Evolutionary conservation across 2,888 invertebrate species (phyloP), one percentile per base, ranked within the genome.

Genomic region (Pogonocherus hispidulus): DNA sequence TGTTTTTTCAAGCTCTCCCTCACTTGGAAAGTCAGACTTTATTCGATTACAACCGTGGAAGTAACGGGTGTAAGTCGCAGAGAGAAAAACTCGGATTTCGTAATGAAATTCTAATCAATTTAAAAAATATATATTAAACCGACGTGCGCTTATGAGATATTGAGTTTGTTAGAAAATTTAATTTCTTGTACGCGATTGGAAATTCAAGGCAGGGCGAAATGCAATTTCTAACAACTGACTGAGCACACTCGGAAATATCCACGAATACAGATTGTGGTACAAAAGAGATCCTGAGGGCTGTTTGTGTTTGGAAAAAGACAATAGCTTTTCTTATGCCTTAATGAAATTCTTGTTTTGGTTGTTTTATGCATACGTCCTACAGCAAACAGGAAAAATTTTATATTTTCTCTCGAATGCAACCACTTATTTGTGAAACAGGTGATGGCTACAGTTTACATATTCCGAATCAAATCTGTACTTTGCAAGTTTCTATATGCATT

Each of bases 191-290:
- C 16, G 23, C 55, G 35, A 59, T 64, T 59, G 67, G 65, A 68
- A 63, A 70, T 72, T 69, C 70, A 65, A 66, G 65, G 67, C 44
- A 59, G 47, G 41, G 69, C 66, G 60, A 66, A 71, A 73, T 60
- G 66, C 67, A 71, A 71, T 71, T 73, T 69, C 70, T 65, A 68
- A 71, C 73, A 71, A 57, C 63, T 64, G 69, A 71, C 67, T 71
- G 71, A 66, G 54, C 71, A 66, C 27, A 68, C 52, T 55, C 54
- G 73, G 71, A 73, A 71, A 71, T 73, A 70, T 60, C 69, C 35
- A 55, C 63, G 71, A 73, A 73, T 71, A 70, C 70, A 71, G 71
- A 73, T 73, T 69, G 73, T 46, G 67, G 63, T 49, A 59, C 66
- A 72, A 69, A 66, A 68, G 70, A 70, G 55, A 66, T 70, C 65